Percentiles rank a stretch among this genome's conserved stretches.
phyloP scores from a whole-genome alignment of 2,888 invertebrate genomes.

The Schrankia costaestrigalis region DNA sequence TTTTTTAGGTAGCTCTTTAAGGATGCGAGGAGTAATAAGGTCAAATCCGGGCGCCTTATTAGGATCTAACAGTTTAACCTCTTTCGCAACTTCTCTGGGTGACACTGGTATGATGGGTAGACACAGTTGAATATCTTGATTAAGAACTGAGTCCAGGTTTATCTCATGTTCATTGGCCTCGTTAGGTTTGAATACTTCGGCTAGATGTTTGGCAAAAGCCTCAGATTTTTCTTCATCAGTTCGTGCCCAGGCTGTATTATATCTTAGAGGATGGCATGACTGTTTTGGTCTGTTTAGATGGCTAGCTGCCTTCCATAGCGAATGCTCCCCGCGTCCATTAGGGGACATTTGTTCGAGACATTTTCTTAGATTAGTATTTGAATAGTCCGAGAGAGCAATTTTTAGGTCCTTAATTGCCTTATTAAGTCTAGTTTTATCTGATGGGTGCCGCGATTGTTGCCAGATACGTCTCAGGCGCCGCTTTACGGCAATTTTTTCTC shows the following conservation, averaged over 20 bases:
- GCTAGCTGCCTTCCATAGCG: neutral
- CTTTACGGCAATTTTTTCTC: neutral
- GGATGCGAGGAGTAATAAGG: neutral
- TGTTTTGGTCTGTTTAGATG: neutral
- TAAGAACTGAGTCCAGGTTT: neutral
- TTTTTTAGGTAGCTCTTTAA: neutral
- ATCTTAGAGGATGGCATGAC: neutral
- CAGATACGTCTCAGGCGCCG: neutral
- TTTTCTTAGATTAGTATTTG: neutral
- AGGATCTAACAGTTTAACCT: neutral
- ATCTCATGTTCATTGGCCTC: neutral
- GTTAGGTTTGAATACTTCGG: neutral
- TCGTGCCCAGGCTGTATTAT: neutral
- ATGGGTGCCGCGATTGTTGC: neutral
- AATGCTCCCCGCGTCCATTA: neutral
- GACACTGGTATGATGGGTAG: neutral
- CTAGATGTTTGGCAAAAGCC: neutral
- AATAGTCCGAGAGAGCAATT: neutral
- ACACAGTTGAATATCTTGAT: neutral
- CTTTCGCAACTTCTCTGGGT: neutral
- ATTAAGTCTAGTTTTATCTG: neutral
- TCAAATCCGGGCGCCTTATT: neutral
- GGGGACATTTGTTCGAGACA: neutral
- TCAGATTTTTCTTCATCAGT: neutral
- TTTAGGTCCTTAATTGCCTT: neutral